phyloP scores from a whole-genome alignment of 1,140 invertebrate genomes.

The Ctenoplectra terminalis region DNA sequence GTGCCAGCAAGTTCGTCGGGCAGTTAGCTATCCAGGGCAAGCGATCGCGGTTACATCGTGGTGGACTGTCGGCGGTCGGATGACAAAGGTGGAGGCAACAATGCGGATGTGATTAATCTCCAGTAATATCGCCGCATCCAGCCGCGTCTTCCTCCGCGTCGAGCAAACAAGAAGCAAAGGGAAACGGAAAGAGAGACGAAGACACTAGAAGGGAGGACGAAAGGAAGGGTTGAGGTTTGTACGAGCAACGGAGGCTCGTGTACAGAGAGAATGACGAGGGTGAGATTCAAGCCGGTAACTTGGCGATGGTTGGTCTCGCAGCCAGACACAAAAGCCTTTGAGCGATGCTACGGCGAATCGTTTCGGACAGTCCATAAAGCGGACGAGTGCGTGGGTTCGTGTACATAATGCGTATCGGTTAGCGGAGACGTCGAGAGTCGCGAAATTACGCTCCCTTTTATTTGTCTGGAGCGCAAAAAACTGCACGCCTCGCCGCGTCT shows the following conservation, averaged over 20 bases:
- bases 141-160: constrained; percentile 34
- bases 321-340: constrained; percentile 53
- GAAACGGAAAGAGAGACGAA: constrained; percentile 21
- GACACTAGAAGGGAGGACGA: background rate
- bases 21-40: constrained; percentile 19
- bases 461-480: constrained; percentile 15
- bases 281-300: constrained; percentile 12
- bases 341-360: constrained; percentile 39
- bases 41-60: constrained; percentile 55
- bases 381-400: constrained; percentile 20
- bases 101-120: constrained; percentile 60
- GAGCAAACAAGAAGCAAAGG: background rate
- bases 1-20: constrained; percentile 4
- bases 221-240: background rate
- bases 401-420: constrained; percentile 48
- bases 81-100: constrained; percentile 44
- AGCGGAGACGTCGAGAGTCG: constrained; percentile 16
- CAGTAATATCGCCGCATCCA: constrained; percentile 53
- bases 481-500: background rate
- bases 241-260: background rate
- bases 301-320: constrained; percentile 1
- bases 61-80: constrained; percentile 8
- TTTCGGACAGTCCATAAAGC: constrained; percentile 31
- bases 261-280: constrained; percentile 1
- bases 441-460: constrained; percentile 44